Evolutionary conservation across 2,797 vertebrate genomes (phyloP), one percentile per base, ranked within the genome.

Genomic region (Distichodus sexfasciatus): DNA sequence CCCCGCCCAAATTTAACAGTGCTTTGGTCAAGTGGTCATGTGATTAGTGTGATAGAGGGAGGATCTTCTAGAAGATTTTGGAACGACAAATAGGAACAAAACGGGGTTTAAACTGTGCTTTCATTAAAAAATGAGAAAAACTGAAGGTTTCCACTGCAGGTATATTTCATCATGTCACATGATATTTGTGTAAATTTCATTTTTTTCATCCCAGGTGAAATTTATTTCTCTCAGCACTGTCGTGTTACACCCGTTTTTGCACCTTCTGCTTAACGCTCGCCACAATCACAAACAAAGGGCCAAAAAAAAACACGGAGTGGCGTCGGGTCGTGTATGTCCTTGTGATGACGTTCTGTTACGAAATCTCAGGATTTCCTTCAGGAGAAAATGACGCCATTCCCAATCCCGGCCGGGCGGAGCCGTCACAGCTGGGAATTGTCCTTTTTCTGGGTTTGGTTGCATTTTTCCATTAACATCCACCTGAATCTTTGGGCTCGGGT

Each of bases 191-290:
- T 21, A 10, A 3, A 17, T 55, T 31, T 54, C 1, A 24, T 26
- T 15, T 6, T n/a, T 15, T 1, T 24, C 4, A 15, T 2, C 0
- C 17, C 15, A 47, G 44, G 8, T n/a, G 7, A 15, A 12, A 14
- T 71, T 66, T 29, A 66, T 73, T 79, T 84, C 76, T 80, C 1
- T 48, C 26, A 80, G 82, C 80, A 67, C 62, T 63, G 41, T 62
- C 66, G 55, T 59, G 43, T 55, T 66, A 70, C 67, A 50, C 47
- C 54, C 33, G 14, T 15, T 21, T n/a, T 57, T 53, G 26, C 29
- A 23, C 8, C 11, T 7, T 2, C 23, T 15, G 5, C 8, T 57
- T 41, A 43, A 41, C n/a, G n/a, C 51, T 70, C 7, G 53, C 41
- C 53, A n/a, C 46, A 41, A 41, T 12, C 51, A 55, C 17, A 43